phyloP scores from a whole-genome alignment of 2,797 vertebrate genomes.

The Myotis daubentonii region DNA sequence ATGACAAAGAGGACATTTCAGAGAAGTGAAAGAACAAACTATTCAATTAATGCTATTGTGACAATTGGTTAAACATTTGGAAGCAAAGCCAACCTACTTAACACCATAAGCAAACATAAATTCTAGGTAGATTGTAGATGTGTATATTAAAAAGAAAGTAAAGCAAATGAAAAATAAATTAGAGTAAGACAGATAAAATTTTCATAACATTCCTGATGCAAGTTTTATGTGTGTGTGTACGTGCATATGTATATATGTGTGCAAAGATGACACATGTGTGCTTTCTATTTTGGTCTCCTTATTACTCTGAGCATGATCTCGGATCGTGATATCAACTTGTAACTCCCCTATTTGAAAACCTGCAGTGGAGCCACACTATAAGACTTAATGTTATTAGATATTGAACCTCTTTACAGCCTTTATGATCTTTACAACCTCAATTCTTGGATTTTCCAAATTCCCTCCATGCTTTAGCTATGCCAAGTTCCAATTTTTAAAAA shows the following conservation, averaged over 20 bases:
- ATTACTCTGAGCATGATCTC: background rate
- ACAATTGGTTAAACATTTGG: background rate
- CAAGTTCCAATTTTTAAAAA: background rate
- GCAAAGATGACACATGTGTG: accelerated
- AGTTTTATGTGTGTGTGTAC: background rate
- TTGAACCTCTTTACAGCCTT: too few relatives aligned
- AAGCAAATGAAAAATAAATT: background rate
- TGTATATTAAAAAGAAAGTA: background rate
- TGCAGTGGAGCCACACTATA: background rate
- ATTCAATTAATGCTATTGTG: background rate
- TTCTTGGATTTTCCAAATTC: background rate
- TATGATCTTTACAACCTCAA: too few relatives aligned
- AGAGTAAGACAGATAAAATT: background rate
- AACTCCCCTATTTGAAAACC: background rate
- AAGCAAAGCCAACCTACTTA: background rate
- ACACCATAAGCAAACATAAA: background rate
- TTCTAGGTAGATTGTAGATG: background rate
- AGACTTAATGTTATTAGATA: background rate
- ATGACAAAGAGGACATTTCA: background rate
- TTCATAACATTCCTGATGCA: background rate
- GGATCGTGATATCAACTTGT: background rate
- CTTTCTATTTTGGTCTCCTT: background rate
- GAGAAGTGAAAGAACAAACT: background rate
- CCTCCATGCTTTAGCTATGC: background rate
- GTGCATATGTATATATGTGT: too few relatives aligned